Evolutionary conservation across 2,797 vertebrate genomes (phyloP).

Genomic region (Craterocephalus amniculus): DNA sequence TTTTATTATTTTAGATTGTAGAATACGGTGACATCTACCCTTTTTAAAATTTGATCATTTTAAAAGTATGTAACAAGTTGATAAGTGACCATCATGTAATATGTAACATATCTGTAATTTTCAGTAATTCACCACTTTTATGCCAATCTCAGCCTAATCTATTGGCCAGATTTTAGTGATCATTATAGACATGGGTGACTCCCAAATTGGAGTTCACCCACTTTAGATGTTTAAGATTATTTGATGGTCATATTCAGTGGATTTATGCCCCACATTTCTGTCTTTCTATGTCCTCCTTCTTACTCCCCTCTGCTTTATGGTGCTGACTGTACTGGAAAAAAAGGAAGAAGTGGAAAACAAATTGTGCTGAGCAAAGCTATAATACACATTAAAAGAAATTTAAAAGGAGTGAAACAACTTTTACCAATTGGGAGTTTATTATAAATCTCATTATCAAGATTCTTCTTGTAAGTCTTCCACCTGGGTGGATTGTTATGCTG

Average conservation of each 20-base stretch:
- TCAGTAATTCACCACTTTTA: not conserved
- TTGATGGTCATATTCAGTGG: too few relatives aligned
- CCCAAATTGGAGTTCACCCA: too few relatives aligned
- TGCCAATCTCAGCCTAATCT: not conserved
- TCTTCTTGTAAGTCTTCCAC: slow-evolving; percentile 28
- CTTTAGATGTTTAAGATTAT: too few relatives aligned
- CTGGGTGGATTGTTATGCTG: slow-evolving; percentile 53
- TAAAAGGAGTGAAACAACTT: slow-evolving; percentile 20
- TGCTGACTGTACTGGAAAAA: slow-evolving; percentile 41
- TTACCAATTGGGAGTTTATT: slow-evolving; percentile 16
- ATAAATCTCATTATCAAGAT: slow-evolving; percentile 13
- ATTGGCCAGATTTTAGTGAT: too few relatives aligned
- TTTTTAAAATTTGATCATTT: too few relatives aligned
- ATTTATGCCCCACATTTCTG: not conserved
- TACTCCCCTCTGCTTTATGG: not conserved
- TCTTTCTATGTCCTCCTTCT: not conserved
- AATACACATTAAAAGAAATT: slow-evolving; percentile 17
- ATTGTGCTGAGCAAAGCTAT: slow-evolving; percentile 27
- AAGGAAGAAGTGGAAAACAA: slow-evolving; percentile 25
- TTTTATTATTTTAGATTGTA: too few relatives aligned
- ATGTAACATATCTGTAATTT: not conserved
- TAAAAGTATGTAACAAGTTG: too few relatives aligned
- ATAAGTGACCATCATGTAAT: too few relatives aligned
- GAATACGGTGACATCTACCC: too few relatives aligned
- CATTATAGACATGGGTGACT: too few relatives aligned